Conservation (phyloP, 2,888 invertebrate species). For the Fragum whitleyi region DNA sequence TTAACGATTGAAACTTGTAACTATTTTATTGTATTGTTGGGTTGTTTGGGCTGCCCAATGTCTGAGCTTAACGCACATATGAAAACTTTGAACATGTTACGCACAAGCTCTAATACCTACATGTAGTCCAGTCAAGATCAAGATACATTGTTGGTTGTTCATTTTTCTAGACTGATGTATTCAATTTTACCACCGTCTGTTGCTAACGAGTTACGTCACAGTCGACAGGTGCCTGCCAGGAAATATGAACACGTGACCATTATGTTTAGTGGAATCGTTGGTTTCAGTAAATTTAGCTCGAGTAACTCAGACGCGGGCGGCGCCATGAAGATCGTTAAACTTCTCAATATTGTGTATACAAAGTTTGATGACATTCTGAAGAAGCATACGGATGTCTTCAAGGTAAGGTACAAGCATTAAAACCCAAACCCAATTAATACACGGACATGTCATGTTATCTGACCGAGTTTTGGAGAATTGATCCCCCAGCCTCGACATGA, state of each 20-base stretch:
- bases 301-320: constrained; percentile 95
- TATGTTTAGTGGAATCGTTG: constrained; percentile 97
- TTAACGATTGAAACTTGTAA: no score
- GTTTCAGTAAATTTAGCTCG: constrained; percentile 95
- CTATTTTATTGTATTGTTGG: no score
- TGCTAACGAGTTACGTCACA: constrained; percentile 96
- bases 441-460: no score
- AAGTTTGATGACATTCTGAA: constrained; percentile 97
- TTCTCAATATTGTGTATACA: constrained; percentile 96
- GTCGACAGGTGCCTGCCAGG: constrained; percentile 94
- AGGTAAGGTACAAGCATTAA: constrained; percentile 87
- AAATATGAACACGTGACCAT: constrained; percentile 96
- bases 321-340: constrained; percentile 97
- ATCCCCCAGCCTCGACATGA: no score
- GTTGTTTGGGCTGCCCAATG: no score
- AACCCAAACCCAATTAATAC: neutral
- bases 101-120: no score
- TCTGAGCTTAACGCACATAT: no score
- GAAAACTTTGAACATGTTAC: no score
- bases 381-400: constrained; percentile 96
- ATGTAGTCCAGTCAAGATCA: no score
- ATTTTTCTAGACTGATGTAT: constrained; percentile 93
- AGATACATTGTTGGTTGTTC: no score
- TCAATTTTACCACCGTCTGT: constrained; percentile 97
- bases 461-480: no score